Evolutionary conservation across 30 jellyfish, hydroid and myxozoan species (phyloP), one percentile per base, ranked within the genome.

Genomic region (Nemopilema nomurai): DNA sequence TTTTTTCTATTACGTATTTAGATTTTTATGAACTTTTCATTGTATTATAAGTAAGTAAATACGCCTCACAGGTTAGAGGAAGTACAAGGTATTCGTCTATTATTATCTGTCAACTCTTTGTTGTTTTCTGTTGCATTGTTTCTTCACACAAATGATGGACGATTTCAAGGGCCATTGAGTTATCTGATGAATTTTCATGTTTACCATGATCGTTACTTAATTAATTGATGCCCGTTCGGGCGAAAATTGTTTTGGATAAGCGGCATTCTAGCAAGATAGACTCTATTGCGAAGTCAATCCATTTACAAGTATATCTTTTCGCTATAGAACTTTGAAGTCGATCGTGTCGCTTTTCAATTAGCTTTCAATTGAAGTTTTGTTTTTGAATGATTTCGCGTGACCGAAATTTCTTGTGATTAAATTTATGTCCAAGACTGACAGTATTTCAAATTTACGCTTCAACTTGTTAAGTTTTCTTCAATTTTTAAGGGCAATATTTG

Each of bases 31-130:
- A 3, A 6, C 7, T 28, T 73, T 31, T 28, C 83, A 31, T 41
- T 73, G 83, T 73, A 73, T 8, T 1, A 31, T 73, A 31, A 30
- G 4, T 23, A 23, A 21, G 50, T 71, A 71, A 18, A 73, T 32
- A 24, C 29, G 50, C 9, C 25, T 31, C 64, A 30, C 83, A 73
- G 83, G 83, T 73, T 73, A 73, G 27, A 30, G 49, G 51, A 31
- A 69, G 28, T 73, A 73, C 50, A 73, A 73, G 28, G 83, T 73
- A 32, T 73, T 73, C 51, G 24, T 13, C 51, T 16, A 66, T 73
- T 73, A 41, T 70, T 66, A 27, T 13, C 13, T 41, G 57, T 41
- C 6, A 3, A 41, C 18, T 31, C 21, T 18, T 32, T 73, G 32
- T 32, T 20, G 68, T 73, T 41, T 9, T 71, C 51, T 33, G 30